These are phyloP conservation scores for Spea hammondii DNA, from an alignment of 2,797 vertebrate genomes.

Conservation along the genomic window DNA sequence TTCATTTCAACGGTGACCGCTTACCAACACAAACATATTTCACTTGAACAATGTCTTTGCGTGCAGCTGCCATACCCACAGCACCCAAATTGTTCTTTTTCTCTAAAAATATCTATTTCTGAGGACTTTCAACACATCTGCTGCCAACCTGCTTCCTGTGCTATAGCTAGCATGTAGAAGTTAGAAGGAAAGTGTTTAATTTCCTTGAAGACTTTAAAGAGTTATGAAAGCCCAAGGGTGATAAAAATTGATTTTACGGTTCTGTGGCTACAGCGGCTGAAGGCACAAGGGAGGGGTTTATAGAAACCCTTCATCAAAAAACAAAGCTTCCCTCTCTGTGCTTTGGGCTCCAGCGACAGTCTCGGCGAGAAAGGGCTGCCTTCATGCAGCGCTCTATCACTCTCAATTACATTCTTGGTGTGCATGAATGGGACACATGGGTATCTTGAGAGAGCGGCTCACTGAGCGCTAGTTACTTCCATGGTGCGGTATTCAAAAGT, in stretches of 20 bases:
- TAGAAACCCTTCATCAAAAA: slow-evolving; percentile 32
- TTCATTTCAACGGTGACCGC: too few species aligned
- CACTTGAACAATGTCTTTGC: too few species aligned
- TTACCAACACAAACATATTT: too few species aligned
- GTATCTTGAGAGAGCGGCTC: slow-evolving; percentile 11
- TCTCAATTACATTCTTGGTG: slow-evolving; percentile 38
- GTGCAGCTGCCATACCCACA: neutral
- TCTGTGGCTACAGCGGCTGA: slow-evolving; percentile 52
- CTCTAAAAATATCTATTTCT: slow-evolving; percentile 20
- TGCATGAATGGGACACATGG: slow-evolving; percentile 28
- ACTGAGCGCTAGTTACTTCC: slow-evolving; percentile 18
- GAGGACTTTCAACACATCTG: slow-evolving; percentile 43
- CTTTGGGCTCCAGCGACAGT: slow-evolving; percentile 23
- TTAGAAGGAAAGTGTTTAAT: slow-evolving; percentile 47
- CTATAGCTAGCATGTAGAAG: slow-evolving; percentile 36
- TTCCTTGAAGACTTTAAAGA: slow-evolving; percentile 75
- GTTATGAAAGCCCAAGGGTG: slow-evolving; percentile 57
- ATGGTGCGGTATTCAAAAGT: neutral
- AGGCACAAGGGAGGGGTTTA: slow-evolving; percentile 41
- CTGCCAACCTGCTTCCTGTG: slow-evolving; percentile 46
- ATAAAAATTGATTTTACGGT: slow-evolving; percentile 61
- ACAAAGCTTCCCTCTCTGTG: slow-evolving; percentile 20
- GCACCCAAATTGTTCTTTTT: slow-evolving; percentile 12
- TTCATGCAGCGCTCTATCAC: slow-evolving; percentile 29
- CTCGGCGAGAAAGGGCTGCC: slow-evolving; percentile 1